Conservation (phyloP, 2,888 invertebrate genomes). For the Erannis defoliaria region DNA sequence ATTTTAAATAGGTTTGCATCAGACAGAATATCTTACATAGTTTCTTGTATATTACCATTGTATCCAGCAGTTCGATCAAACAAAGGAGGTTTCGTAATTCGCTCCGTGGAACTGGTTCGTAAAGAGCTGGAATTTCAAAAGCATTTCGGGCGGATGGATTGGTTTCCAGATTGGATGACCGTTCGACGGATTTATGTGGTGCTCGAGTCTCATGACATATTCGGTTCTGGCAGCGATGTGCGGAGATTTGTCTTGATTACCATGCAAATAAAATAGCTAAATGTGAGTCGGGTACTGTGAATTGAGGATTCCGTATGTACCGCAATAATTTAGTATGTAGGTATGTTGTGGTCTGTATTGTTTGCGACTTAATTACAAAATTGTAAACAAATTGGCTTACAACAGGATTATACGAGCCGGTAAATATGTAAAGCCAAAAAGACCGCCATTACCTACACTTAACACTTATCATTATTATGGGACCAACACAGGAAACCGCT, state of each 20-base stretch:
- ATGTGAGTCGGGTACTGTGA: background rate
- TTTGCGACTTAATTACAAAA: too few species aligned
- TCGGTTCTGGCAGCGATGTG: constrained; percentile 4
- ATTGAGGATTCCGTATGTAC: background rate
- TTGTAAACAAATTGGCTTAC: too few species aligned
- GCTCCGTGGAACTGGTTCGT: background rate
- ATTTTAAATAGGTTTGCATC: too few species aligned
- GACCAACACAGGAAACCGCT: too few species aligned
- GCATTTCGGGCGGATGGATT: constrained; percentile 23
- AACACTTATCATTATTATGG: too few species aligned
- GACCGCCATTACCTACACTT: too few species aligned
- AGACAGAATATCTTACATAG: too few species aligned
- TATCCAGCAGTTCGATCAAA: background rate
- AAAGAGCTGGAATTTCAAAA: constrained; percentile 15
- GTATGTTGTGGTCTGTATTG: too few species aligned
- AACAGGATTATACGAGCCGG: too few species aligned
- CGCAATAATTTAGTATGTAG: too few species aligned
- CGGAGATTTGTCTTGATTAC: background rate
- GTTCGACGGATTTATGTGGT: constrained; percentile 19
- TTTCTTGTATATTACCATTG: background rate
- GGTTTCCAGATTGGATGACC: constrained; percentile 27
- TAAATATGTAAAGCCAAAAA: too few species aligned
- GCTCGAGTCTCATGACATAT: constrained; percentile 23
- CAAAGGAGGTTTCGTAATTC: constrained; percentile 16
- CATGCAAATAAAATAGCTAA: background rate